phyloP scores from a whole-genome alignment of 2,888 invertebrate species.

The Dicycla oo region DNA sequence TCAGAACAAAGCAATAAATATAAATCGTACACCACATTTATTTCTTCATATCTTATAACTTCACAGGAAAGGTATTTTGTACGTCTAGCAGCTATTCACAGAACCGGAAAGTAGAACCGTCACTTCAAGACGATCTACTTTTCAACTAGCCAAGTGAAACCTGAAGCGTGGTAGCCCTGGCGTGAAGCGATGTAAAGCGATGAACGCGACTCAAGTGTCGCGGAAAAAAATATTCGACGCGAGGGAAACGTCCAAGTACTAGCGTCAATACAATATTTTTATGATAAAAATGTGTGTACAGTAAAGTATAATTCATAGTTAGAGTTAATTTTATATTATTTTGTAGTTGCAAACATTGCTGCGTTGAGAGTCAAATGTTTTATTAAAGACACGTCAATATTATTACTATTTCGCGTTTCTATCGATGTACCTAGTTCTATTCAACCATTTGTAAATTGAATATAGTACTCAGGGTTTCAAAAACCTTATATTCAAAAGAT shows the following conservation, averaged over 20 bases:
- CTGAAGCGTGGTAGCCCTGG: slow-evolving; percentile 39
- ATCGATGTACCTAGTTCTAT: not conserved
- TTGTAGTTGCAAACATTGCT: not conserved
- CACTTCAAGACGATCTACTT: slow-evolving; percentile 41
- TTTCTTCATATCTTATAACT: slow-evolving; percentile 5
- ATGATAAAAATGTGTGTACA: slow-evolving; percentile 8
- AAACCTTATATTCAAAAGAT: not conserved
- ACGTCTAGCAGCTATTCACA: slow-evolving; percentile 29
- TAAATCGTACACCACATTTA: slow-evolving; percentile 1
- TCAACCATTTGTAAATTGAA: not conserved
- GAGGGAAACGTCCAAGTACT: slow-evolving; percentile 38
- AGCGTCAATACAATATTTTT: slow-evolving; percentile 23
- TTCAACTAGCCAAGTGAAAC: slow-evolving; percentile 38
- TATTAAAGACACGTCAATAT: not conserved
- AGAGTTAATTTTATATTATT: not conserved
- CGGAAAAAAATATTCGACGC: slow-evolving; percentile 59
- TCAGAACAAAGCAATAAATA: not conserved
- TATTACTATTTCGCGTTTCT: not conserved
- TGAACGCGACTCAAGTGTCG: slow-evolving; percentile 43
- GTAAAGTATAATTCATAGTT: not conserved
- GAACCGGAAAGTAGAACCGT: slow-evolving; percentile 48
- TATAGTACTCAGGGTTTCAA: not conserved
- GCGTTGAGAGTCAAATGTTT: not conserved
- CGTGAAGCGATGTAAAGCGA: slow-evolving; percentile 25
- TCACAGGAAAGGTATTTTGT: slow-evolving; percentile 16